Conservation (phyloP, 2,888 invertebrate genomes). For the Eupelmus urozonus region DNA sequence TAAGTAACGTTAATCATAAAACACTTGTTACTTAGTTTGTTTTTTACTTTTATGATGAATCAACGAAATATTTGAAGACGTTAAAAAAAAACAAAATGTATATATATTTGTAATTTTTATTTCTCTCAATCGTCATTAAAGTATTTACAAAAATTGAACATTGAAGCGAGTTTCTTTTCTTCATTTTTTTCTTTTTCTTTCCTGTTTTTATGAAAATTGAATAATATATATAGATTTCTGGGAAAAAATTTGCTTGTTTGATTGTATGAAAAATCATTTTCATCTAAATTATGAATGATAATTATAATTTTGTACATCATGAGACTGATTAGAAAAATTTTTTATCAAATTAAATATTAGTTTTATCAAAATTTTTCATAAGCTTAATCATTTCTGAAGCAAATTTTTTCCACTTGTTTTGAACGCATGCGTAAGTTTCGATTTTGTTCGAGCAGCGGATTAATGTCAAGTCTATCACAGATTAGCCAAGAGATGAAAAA, state of each 20-base stretch:
- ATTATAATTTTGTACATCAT: too few species aligned
- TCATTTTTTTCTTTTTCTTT: conserved; percentile 7
- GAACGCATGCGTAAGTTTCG: conserved; percentile 32
- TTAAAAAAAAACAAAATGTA: conserved; percentile 25
- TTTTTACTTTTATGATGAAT: background rate
- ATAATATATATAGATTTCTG: conserved; percentile 8
- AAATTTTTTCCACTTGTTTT: conserved; percentile 13
- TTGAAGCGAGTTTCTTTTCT: conserved; percentile 29
- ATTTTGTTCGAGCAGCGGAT: conserved; percentile 30
- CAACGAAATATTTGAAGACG: conserved; percentile 3
- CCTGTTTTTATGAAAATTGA: conserved; percentile 21
- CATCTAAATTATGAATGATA: too few species aligned
- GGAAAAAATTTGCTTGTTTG: conserved; percentile 24
- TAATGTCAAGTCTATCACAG: conserved; percentile 56
- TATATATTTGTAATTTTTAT: conserved; percentile 43
- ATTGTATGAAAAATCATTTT: too few species aligned
- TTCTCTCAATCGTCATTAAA: conserved; percentile 25
- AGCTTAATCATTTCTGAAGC: too few species aligned
- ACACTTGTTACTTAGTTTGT: conserved; percentile 3
- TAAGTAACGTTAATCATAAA: background rate
- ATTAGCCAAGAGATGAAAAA: conserved; percentile 55
- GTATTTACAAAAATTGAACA: conserved; percentile 46
- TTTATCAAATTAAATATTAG: too few species aligned
- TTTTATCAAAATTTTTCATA: background rate
- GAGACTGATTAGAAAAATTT: too few species aligned